Conservation (phyloP, 2,888 invertebrate species). For the Cosmopolites sordidus region DNA sequence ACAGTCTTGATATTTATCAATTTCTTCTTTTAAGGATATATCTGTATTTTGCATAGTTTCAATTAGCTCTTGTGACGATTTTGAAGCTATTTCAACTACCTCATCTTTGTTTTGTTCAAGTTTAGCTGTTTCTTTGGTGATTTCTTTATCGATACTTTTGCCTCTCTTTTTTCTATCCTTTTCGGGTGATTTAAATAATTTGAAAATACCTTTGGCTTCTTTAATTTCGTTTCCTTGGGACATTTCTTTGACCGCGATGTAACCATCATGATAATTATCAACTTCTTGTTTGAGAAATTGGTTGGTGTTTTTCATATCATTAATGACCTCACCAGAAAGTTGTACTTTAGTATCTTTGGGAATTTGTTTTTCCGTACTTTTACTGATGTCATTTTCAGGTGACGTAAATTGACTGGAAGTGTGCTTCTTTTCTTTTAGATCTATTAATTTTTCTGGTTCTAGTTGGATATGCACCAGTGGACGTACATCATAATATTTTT, state of each 20-base stretch:
- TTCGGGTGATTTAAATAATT: conserved; percentile 17
- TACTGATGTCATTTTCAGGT: background rate
- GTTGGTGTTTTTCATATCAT: conserved; percentile 16
- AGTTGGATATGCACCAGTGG: too few relatives aligned
- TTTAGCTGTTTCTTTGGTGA: conserved; percentile 13
- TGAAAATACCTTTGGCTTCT: conserved; percentile 1
- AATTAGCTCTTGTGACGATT: conserved; percentile 4
- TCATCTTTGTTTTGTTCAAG: conserved; percentile 5
- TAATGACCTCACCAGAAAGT: conserved; percentile 6
- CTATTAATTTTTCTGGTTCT: conserved; percentile 7
- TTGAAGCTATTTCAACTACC: background rate
- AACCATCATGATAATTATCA: conserved; percentile 21
- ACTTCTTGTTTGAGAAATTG: conserved; percentile 24
- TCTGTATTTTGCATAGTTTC: conserved; percentile 15
- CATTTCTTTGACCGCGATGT: conserved; percentile 4
- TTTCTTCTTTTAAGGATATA: conserved; percentile 25
- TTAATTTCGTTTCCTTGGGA: too few relatives aligned
- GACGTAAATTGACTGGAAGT: too few relatives aligned
- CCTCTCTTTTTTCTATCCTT: conserved; percentile 18
- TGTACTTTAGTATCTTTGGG: conserved; percentile 1
- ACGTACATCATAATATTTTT: conserved; percentile 29
- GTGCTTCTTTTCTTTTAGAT: conserved; percentile 3
- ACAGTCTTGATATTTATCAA: conserved; percentile 27
- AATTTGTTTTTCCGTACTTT: conserved; percentile 14
- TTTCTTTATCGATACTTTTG: conserved; percentile 6